A percentile compares a stretch with the other conserved stretches of the same genome.
phyloP scores from a whole-genome alignment of 2,888 invertebrate species.

The Seira ritae region DNA sequence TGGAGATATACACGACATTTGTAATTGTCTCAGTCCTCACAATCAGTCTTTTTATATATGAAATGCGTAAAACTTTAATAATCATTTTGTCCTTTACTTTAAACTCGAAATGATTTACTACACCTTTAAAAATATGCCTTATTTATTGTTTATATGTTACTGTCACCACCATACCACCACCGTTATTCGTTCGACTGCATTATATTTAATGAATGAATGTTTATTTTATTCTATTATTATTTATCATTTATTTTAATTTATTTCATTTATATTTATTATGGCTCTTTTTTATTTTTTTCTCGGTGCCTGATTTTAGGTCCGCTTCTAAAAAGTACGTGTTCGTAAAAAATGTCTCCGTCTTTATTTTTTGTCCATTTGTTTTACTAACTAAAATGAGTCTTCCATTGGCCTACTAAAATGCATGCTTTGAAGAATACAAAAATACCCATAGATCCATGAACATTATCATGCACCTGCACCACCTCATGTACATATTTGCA shows the following conservation, averaged over 20 bases:
- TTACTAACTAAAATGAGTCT: constrained; percentile 6
- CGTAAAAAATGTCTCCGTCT: constrained; percentile 53
- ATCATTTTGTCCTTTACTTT: constrained; percentile 37
- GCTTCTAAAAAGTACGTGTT: constrained; percentile 66
- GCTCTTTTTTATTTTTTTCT: constrained; percentile 58
- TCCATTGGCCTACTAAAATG: neutral
- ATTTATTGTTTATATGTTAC: constrained; percentile 21
- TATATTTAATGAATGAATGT: constrained; percentile 18
- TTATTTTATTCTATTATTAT: constrained; percentile 27
- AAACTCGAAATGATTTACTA: too few species aligned
- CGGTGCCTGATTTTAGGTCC: constrained; percentile 63
- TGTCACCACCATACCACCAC: neutral
- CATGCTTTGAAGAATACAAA: neutral
- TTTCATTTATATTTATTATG: constrained; percentile 33
- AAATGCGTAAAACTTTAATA: neutral
- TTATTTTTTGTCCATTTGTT: constrained; percentile 43
- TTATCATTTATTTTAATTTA: constrained; percentile 41
- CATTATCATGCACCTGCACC: neutral
- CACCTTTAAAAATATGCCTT: neutral
- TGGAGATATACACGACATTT: constrained; percentile 45
- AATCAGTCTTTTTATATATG: neutral
- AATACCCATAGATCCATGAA: neutral
- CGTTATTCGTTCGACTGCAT: neutral
- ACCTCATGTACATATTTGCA: constrained; percentile 11
- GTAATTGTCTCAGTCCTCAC: constrained; percentile 37